Evolutionary conservation across 1,140 invertebrate species (phyloP), one percentile per base, ranked within the genome.

Genomic region (Akabosia matsudoensis): DNA sequence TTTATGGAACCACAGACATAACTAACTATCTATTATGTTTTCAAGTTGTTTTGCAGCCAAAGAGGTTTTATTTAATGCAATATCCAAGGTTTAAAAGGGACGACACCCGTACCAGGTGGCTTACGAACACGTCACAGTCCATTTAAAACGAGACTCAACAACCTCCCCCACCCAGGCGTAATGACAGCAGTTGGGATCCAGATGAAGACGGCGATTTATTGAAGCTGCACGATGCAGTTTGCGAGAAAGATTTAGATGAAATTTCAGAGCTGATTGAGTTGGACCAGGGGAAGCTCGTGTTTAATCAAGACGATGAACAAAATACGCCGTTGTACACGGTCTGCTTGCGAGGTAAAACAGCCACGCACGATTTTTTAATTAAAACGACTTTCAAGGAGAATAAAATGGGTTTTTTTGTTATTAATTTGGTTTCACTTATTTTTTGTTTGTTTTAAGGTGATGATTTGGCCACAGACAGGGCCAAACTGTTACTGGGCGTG

Each of bases 151-250:
- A 67, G 31, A 67, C 28, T 24, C 26, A 67, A n/a, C 37, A 45
- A 18, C 37, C 37, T 18, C n/a, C n/a, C n/a, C 54, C 54, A 14
- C 26, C 28, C 10, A 22, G 22, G 4, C 54, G 54, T 56, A 2
- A 67, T 10, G 28, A 67, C 4, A 30, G 28, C n/a, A 10, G 1
- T 30, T 24, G 54, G 4, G 61, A 67, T 67, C n/a, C n/a, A n/a
- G 61, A 67, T 67, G 61, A 67, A 24, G 24, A 67, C 31, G 61
- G 31, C n/a, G 61, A 67, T 30, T 30, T 67, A 14, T 67, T 67
- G 24, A 67, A 67, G 7, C 30, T 67, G 3, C 61, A 67, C 28
- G 61, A 67, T 31, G 24, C 61, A 10, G 61, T 67, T 67, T 67
- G 61, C 4, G 24, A 67, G 61, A 30, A 67, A 30, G 61, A 67